These are phyloP conservation scores for Porites rus DNA, from an alignment of 92 coral and sea anemone species.

Conservation along the genomic window DNA sequence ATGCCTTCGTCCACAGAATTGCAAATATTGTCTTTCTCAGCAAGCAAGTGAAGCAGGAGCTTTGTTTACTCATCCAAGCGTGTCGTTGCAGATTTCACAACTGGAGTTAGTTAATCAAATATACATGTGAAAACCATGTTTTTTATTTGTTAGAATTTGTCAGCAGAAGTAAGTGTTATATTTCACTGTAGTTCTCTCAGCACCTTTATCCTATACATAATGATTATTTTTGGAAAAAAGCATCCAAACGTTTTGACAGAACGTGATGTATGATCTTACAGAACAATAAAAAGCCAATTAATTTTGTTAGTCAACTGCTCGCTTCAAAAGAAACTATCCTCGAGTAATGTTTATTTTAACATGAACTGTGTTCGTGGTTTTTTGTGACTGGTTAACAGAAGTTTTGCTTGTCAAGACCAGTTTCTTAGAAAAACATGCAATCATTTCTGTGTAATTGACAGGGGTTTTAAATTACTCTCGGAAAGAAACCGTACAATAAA, in stretches of 20 bases:
- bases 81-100: no score
- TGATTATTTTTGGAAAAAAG: neutral
- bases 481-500: neutral
- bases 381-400: neutral
- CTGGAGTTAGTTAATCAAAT: no score
- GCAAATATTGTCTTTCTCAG: no score
- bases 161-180: no score
- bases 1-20: no score
- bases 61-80: no score
- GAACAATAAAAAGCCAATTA: conserved; percentile 33
- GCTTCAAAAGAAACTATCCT: neutral
- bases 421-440: conserved; percentile 8
- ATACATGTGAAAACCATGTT: no score
- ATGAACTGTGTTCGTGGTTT: neutral
- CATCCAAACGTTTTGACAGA: conserved; percentile 19
- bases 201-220: neutral
- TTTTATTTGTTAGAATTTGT: no score
- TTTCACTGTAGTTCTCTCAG: no score
- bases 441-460: neutral
- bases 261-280: conserved; percentile 16
- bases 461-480: conserved; percentile 9
- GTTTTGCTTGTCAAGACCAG: neutral
- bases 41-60: no score
- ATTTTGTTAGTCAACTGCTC: conserved; percentile 20
- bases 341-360: neutral